phyloP scores from a whole-genome alignment of 2,888 invertebrate species.

The Drosophila villosipedis region DNA sequence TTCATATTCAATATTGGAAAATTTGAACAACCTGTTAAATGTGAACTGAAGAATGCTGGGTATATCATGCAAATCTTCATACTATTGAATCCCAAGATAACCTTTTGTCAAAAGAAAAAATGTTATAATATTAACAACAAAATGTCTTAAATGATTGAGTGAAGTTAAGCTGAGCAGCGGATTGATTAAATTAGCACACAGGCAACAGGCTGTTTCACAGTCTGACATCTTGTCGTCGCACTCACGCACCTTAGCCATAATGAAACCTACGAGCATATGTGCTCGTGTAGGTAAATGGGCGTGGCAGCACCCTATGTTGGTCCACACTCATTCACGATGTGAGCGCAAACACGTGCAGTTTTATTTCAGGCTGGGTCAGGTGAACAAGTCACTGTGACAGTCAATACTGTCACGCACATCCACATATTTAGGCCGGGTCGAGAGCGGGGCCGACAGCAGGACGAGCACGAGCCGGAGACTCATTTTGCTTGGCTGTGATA shows the following conservation, averaged over 20 bases:
- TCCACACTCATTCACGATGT: slow-evolving; percentile 5
- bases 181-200: background rate
- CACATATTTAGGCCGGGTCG: slow-evolving; percentile 75
- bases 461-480: slow-evolving; percentile 40
- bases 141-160: background rate
- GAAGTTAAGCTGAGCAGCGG: background rate
- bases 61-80: background rate
- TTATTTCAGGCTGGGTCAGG: slow-evolving; percentile 66
- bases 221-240: slow-evolving; percentile 38
- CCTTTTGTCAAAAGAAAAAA: background rate
- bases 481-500: slow-evolving; percentile 70
- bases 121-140: background rate
- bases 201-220: slow-evolving; percentile 21
- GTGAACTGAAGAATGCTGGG: background rate
- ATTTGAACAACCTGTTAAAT: background rate
- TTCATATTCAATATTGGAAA: background rate
- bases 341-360: slow-evolving; percentile 33
- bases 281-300: slow-evolving; percentile 9
- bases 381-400: slow-evolving; percentile 48
- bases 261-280: slow-evolving; percentile 62
- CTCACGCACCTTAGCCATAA: slow-evolving; percentile 48
- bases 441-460: slow-evolving; percentile 26
- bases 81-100: background rate
- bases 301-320: slow-evolving; percentile 14
- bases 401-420: slow-evolving; percentile 78